Evolutionary conservation across 2,113 vertebrate species (phyloP).

Genomic region (Pao palembangensis): DNA sequence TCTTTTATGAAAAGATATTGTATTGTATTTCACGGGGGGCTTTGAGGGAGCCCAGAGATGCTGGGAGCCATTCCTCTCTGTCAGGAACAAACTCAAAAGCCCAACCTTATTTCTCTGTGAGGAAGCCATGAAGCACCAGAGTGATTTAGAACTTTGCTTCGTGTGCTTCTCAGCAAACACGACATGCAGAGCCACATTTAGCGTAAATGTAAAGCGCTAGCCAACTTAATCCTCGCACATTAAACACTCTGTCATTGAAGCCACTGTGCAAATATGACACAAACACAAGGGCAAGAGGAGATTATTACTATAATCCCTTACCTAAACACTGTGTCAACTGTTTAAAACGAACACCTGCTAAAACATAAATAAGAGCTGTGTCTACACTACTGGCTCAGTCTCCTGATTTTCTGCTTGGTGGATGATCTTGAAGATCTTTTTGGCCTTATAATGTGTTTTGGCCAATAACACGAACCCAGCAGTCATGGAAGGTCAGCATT

Average conservation of each 20-base stretch:
- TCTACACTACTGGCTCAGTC: constrained; percentile 12
- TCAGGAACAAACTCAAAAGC: constrained; percentile 43
- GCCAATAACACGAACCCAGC: too few species aligned
- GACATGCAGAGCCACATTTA: constrained; percentile 36
- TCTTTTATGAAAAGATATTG: constrained; percentile 59
- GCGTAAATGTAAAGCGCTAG: constrained; percentile 40
- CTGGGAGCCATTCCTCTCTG: constrained; percentile 39
- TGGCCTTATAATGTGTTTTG: too few species aligned
- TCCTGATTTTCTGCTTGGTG: neutral
- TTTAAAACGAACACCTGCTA: constrained; percentile 55
- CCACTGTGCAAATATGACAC: constrained; percentile 44
- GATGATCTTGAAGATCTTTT: too few species aligned
- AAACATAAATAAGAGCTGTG: constrained; percentile 46
- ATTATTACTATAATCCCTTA: constrained; percentile 52
- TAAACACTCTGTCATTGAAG: constrained; percentile 40
- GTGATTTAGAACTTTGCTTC: constrained; percentile 60
- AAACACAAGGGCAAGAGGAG: constrained; percentile 44
- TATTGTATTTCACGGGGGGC: constrained; percentile 40
- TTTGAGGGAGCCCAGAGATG: constrained; percentile 29
- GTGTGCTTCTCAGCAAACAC: constrained; percentile 42
- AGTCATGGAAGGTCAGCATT: too few species aligned
- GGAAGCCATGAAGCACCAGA: constrained; percentile 58
- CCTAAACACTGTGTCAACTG: constrained; percentile 53
- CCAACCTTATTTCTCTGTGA: constrained; percentile 54
- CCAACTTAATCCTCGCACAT: constrained; percentile 29